Evolutionary conservation across 2,888 invertebrate species (phyloP).

Genomic region (Tinea semifulvella): DNA sequence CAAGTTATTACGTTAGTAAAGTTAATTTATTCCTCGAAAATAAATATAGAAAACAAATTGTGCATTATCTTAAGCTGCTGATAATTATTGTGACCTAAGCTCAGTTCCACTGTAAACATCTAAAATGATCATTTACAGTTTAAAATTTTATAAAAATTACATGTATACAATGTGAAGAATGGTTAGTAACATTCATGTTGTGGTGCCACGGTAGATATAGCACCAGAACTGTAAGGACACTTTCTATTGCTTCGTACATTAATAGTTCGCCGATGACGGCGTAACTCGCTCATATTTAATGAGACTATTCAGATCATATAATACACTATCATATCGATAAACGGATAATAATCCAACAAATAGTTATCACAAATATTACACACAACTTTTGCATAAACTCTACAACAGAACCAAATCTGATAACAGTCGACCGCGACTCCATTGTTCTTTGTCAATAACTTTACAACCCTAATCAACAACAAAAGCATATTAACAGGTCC

Average conservation of each 20-base stretch:
- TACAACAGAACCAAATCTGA: no score
- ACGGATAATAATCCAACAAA: background rate
- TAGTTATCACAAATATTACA: background rate
- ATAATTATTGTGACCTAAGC: slow-evolving; percentile 1
- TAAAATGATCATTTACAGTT: slow-evolving; percentile 2
- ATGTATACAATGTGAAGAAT: background rate
- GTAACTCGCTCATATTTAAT: background rate
- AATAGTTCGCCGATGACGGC: no score
- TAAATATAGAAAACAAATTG: background rate
- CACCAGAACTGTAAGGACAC: background rate
- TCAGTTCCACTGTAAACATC: slow-evolving; percentile 2
- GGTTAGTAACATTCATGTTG: background rate
- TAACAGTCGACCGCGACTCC: no score
- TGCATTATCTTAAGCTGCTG: background rate
- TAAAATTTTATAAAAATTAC: slow-evolving; percentile 7
- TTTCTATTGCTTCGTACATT: no score
- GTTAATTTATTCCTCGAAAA: no score
- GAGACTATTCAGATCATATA: background rate
- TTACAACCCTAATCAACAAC: background rate
- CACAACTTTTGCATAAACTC: no score
- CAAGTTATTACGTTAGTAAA: no score
- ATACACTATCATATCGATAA: background rate
- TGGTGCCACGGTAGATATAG: slow-evolving; percentile 1
- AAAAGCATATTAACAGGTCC: background rate
- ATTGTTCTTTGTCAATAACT: background rate